Base-by-base conservation (phyloP, 2,888 invertebrate genomes). In the Theretra japonica region DNA sequence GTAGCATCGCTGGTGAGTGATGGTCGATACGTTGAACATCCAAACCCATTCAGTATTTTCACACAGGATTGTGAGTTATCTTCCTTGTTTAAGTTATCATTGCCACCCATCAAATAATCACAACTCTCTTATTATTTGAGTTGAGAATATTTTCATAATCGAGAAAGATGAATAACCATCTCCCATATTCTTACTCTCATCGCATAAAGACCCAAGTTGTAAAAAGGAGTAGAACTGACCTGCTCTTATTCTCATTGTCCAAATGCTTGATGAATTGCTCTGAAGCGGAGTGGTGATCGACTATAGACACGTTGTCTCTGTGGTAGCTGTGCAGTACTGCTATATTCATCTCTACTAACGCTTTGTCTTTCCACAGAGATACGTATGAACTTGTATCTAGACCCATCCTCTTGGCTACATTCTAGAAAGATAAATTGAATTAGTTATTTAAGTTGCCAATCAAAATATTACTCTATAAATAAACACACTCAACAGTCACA, bases 221-320 rank as follows among this genome's bases (percentile, higher is more conserved):
- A 73, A 50, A 50, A 58, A 11, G 33, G 19, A 3, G 19, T 1
- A 50, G 17, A 68, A 73, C 88, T 86, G 83, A 96, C 90, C 99
- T 95, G 76, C 97, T 92, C 81, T 97, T 96, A 77, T 96, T 96
- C 87, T 99, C 99, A 84, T 97, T 98, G 82, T 98, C 98, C 86
- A 98, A 95, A 92, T 98, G 98, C 86, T 98, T 98, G 96, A 99
- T 98, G 88, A 99, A 99, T 75, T 98, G 98, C 86, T 99, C 99
- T 0, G 98, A 97, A 0, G 99, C 99, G 0, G 98, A 97, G 85
- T 99, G 99, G 88, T 99, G 98, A 92, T 99, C 99, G 4, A 98
- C 98, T 77, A 99, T 98, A 0, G 99, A 98, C 3, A 97, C 97
- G 79, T 97, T 97, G 79, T 96, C 96, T 81, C 96, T 95, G 92